Conservation (phyloP, 2,888 invertebrate species). For the Nemotelus pantherinus region DNA sequence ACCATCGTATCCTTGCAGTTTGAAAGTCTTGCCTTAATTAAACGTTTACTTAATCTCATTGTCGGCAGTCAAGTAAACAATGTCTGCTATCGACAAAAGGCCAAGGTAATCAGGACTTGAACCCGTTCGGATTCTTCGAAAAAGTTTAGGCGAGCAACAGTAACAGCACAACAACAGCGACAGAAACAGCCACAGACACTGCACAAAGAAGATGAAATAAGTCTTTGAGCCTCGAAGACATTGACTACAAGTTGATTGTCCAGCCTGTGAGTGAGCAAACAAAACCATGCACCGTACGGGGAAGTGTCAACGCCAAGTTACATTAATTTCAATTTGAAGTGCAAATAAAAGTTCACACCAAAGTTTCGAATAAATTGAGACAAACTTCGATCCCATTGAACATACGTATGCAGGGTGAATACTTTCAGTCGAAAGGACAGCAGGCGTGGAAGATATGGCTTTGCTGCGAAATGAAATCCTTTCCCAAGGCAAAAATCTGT, state of each 20-base stretch:
- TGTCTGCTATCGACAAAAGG: conserved; percentile 6
- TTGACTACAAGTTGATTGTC: no score
- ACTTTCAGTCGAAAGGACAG: no score
- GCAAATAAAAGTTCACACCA: conserved; percentile 46
- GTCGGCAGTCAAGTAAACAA: conserved; percentile 37
- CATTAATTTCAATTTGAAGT: conserved; percentile 47
- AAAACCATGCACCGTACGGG: not conserved
- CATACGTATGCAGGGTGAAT: not conserved
- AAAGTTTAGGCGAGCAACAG: no score
- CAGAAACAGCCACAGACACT: not conserved
- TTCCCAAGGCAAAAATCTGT: no score
- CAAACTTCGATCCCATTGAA: conserved; percentile 33
- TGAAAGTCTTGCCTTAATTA: conserved; percentile 32
- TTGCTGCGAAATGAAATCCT: no score
- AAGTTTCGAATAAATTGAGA: conserved; percentile 41
- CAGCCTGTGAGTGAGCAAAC: not conserved
- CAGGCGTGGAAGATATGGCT: no score
- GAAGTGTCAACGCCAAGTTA: conserved; percentile 21
- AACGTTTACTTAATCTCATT: conserved; percentile 43
- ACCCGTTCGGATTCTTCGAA: not conserved
- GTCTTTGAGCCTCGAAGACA: no score
- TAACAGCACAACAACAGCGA: not conserved
- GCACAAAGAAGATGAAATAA: not conserved
- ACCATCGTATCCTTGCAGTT: conserved; percentile 16
- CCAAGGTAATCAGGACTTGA: conserved; percentile 19